These are phyloP conservation scores for Chondrosia reniformis DNA, from an alignment of 37 sponge, comb jelly and placozoan species.

Conservation along the genomic window DNA sequence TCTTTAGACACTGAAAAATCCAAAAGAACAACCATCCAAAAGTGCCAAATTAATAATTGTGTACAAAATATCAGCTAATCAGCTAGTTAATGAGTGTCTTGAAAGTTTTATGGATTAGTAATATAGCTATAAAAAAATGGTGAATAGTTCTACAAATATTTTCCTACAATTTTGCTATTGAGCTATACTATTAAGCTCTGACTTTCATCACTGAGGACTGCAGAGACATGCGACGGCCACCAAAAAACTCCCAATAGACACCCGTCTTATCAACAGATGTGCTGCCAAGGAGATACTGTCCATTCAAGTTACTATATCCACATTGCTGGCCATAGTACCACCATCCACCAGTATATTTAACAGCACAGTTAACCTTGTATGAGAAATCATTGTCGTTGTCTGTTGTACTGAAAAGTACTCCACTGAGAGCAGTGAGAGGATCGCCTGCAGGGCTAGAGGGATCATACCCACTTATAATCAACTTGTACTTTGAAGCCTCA, in stretches of 20 bases:
- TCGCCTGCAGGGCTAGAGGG: not conserved
- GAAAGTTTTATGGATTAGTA: no score
- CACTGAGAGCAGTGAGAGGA: not conserved
- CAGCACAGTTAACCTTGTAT: conserved; percentile 15
- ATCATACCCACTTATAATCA: conserved; percentile 10
- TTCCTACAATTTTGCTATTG: no score
- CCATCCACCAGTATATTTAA: conserved; percentile 21
- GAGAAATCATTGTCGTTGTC: conserved; percentile 30
- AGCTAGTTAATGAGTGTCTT: no score
- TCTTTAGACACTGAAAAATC: no score
- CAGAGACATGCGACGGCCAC: not conserved
- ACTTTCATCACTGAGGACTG: not conserved
- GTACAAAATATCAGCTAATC: no score
- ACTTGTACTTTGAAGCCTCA: not conserved
- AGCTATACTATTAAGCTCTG: not conserved
- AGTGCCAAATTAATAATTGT: no score
- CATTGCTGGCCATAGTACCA: conserved; percentile 6
- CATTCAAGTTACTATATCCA: not conserved
- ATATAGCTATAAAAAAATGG: no score
- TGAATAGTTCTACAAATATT: no score
- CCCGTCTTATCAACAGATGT: not conserved
- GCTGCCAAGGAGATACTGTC: not conserved
- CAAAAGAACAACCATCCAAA: no score
- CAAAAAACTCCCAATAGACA: conserved; percentile 6
- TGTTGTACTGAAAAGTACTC: conserved; percentile 9